phyloP scores from a whole-genome alignment of 1,140 invertebrate species.

The Plectus sambesii region DNA sequence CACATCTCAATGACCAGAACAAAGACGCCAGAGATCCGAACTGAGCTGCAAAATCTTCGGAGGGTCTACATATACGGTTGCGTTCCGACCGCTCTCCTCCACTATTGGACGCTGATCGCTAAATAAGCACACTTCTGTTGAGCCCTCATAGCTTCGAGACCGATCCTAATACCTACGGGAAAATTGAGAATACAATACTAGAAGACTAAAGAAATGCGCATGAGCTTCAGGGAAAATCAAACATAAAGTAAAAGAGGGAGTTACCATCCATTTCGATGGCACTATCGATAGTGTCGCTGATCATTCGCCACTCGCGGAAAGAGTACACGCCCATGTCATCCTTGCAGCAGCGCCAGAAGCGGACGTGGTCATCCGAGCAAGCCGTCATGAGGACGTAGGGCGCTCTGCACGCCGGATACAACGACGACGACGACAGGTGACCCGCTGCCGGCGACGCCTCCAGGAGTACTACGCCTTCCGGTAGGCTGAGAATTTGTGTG shows the following conservation, averaged over 20 bases:
- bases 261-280: conserved; percentile 37
- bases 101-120: too few species aligned
- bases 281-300: conserved; percentile 32
- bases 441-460: conserved; percentile 84
- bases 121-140: too few species aligned
- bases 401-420: conserved; percentile 92
- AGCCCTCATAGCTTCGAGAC: too few species aligned
- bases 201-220: too few species aligned
- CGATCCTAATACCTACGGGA: too few species aligned
- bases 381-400: conserved; percentile 89
- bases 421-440: conserved; percentile 90
- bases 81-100: too few species aligned
- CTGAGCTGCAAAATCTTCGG: too few species aligned
- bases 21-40: too few species aligned
- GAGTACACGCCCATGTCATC: conserved; percentile 18
- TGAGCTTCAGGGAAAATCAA: neutral
- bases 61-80: too few species aligned
- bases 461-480: conserved; percentile 76
- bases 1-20: too few species aligned
- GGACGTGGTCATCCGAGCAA: conserved; percentile 69
- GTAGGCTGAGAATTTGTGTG: conserved; percentile 69
- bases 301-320: conserved; percentile 45
- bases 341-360: conserved; percentile 46
- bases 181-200: too few species aligned
- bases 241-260: neutral